Base-by-base conservation (phyloP, 2,888 invertebrate species). In the Mythimna albipuncta region DNA sequence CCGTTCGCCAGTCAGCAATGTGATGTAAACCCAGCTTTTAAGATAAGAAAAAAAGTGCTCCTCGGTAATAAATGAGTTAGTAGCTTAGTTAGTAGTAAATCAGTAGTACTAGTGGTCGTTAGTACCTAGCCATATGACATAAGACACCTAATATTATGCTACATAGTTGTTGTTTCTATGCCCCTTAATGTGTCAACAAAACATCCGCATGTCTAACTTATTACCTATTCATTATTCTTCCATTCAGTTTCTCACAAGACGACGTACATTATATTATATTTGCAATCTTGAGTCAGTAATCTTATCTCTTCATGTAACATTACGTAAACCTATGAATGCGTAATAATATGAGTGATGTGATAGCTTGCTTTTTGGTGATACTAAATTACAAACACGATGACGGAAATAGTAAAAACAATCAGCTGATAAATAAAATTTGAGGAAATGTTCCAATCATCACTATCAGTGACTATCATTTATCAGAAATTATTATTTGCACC, bases 271-370 rank as follows among this genome's bases (percentile, higher is more conserved):
- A 38, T 78, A 13, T 69, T 50, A 47, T 72, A 47, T 47, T 57
- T 65, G 65, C 76, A 73, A 84, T 82, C 72, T 76, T 81, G 77
- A 75, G 57, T 54, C 26, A 50, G 55, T 73, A 71, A 82, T 83
- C 78, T 83, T 83, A 83, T 83, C 85, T 85, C 41, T 71, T 73
- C 70, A 64, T 68, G 59, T 77, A 52, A 61, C 61, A 64, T 74
- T 75, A 74, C 78, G 74, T 81, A 57, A 75, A 61, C 68, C 44
- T 21, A 19, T 54, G 9, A 19, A 62, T 47, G 59, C 65, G 63
- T 77, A 72, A 65, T 72, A 77, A 77, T 67, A 50, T 67, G 63
- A 69, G 63, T 77, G 70, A 71, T 72, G 54, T 52, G 64, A 65
- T 70, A 69, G 44, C 54, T 32, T 47, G 41, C 7, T 57, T 79